Evolutionary conservation across 2,113 vertebrate species (phyloP).

Genomic region (Leucosticte australis): DNA sequence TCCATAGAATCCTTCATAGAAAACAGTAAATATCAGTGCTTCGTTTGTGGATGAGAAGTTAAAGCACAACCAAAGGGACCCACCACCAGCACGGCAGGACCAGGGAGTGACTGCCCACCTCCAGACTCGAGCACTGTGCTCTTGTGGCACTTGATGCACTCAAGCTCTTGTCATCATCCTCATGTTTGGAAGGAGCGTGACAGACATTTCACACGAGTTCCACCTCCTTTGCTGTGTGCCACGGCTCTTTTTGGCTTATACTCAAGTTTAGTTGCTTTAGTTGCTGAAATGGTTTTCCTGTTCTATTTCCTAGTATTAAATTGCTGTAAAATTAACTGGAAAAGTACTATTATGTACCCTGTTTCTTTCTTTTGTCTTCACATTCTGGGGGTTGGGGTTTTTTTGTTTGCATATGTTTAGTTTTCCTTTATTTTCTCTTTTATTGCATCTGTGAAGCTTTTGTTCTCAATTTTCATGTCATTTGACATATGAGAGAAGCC

Average conservation of each 20-base stretch:
- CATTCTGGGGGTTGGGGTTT: not conserved
- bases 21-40: not conserved
- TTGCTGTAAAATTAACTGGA: constrained; percentile 38
- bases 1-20: not conserved
- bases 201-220: not conserved
- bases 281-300: constrained; percentile 39
- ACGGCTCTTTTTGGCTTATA: not conserved
- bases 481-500: not conserved
- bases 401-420: constrained; percentile 20
- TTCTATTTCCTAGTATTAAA: constrained; percentile 33
- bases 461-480: constrained; percentile 15
- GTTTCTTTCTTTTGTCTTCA: constrained; percentile 28
- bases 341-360: not conserved
- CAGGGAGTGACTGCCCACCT: not conserved
- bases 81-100: accelerated
- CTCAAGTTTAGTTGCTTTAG: constrained; percentile 20
- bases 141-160: not conserved
- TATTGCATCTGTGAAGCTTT: not conserved
- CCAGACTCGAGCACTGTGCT: not conserved
- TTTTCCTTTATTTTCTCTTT: constrained; percentile 34
- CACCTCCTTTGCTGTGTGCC: not conserved
- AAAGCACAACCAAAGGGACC: not conserved
- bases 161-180: not conserved
- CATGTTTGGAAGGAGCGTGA: not conserved
- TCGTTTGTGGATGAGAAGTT: not conserved